Evolutionary conservation across 2,797 vertebrate genomes (phyloP), one percentile per base, ranked within the genome.

Genomic region (Arrhamphus sclerolepis): DNA sequence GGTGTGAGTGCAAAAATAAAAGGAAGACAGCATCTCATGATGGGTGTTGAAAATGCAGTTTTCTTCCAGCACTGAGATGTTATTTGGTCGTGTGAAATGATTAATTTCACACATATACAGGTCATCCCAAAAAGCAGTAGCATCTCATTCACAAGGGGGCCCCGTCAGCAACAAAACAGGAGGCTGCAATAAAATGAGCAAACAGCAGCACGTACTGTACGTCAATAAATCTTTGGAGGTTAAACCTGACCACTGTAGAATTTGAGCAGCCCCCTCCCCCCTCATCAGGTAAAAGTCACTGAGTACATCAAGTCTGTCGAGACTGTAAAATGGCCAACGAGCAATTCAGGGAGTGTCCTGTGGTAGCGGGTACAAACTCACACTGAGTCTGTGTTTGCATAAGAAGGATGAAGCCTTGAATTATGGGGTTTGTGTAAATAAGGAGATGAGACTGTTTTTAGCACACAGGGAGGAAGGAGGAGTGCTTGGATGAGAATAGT

Each of bases 101-200:
- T 91, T 92, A 91, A 92, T 92, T 89, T 90, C 85, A 78, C 88
- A 85, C 85, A 58, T 85, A 89, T 90, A 81, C 91, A 81, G 91
- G 91, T 91, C 91, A 90, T 89, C 85, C 78, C 83, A 76, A 86
- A 83, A 87, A 91, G 85, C 89, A 82, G 89, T 80, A 83, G 83
- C 88, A 77, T 91, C 88, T 91, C 89, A 88, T 90, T 91, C 90
- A 89, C 90, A 73, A 79, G 89, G 87, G 89, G 78, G 78, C 84
- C 71, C 87, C 69, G 88, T 92, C 90, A 90, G 90, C 90, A 92
- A 87, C 88, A 87, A 89, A 88, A 80, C 80, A 86, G 88, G 88
- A 89, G 84, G 77, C 87, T 89, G 86, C 85, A 87, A 87, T 86
- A 88, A 90, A 90, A 91, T 29, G 72, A 87, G 83, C 88, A 89